Evolutionary conservation across 2,888 invertebrate species (phyloP), one percentile per base, ranked within the genome.

Genomic region (Lypha dubia): DNA sequence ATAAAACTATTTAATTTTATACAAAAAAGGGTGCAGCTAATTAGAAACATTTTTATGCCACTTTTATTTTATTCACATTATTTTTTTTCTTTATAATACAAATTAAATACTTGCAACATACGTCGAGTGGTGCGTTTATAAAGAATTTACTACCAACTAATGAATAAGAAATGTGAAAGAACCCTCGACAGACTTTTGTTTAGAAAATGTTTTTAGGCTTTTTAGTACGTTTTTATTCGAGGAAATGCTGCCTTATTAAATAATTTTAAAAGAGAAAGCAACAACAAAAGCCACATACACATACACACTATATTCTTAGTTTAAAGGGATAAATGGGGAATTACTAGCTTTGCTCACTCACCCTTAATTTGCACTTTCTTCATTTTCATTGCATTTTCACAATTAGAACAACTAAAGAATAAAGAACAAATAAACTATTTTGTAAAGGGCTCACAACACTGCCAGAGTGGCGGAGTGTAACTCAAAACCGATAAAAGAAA

Each of bases 11-110:
- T 51, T 53, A 63, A n/a, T 41, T 17, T 51, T 60, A 8, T 38
- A 7, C 9, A 63, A 63, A 63, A 81, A 70, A 63, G 80, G 68
- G 73, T 77, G 73, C 81, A 74, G 74, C 63, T 81, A 74, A 84
- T 74, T 84, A 74, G 70, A 71, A 35, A 70, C 49, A 51, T 53
- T 71, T 56, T 28, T 20, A 15, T 46, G 28, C 28, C 0, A 7
- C 28, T 22, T 60, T 32, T 49, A 7, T 35, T 46, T 49, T 20
- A 51, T n/a, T 15, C 46, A 71, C 49, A 62, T 53, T 46, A 63
- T 67, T 67, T 62, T n/a, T n/a, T n/a, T n/a, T n/a, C n/a, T n/a
- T n/a, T 74, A 53, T 62, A 41, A 51, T 11, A 62, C 49, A 60
- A 73, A 81, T 75, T 62, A 68, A 67, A 68, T 56, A 76, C 63